Conservation (phyloP, 2,797 vertebrate genomes). For the Presbytis comata region DNA sequence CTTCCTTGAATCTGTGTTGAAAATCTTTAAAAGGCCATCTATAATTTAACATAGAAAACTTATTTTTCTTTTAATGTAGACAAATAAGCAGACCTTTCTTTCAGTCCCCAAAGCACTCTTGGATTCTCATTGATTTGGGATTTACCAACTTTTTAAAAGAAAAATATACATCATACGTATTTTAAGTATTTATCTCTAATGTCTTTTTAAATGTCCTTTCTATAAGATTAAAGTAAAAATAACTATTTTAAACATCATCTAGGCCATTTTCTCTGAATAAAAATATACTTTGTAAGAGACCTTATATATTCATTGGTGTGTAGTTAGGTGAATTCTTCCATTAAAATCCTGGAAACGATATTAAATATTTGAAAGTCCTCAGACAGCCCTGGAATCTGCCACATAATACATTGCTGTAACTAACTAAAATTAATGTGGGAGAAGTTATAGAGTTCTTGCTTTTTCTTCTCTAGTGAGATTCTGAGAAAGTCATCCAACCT, state of each 20-base stretch:
- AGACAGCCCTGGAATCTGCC: background rate
- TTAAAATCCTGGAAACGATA: constrained; percentile 30
- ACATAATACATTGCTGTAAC: constrained; percentile 23
- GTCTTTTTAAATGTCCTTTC: background rate
- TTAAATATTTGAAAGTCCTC: background rate
- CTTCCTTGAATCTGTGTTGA: background rate
- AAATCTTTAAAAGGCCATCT: background rate
- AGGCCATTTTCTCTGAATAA: constrained; percentile 37
- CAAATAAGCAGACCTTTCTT: constrained; percentile 16
- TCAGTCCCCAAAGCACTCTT: background rate
- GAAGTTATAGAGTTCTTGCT: constrained; percentile 58
- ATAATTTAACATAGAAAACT: background rate
- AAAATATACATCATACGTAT: background rate
- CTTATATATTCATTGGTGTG: background rate
- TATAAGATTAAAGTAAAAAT: constrained; percentile 30
- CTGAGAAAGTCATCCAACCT: constrained; percentile 64
- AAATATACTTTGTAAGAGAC: constrained; percentile 2
- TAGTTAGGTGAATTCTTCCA: background rate
- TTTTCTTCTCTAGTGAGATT: constrained; percentile 66
- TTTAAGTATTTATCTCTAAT: background rate
- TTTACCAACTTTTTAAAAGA: constrained; percentile 13
- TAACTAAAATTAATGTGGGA: constrained; percentile 57
- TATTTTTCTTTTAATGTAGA: background rate
- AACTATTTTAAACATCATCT: constrained; percentile 20
- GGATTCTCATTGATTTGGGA: background rate